Evolutionary conservation across 1,140 invertebrate species (phyloP), one percentile per base, ranked within the genome.

Genomic region (Probaryconus sp.): DNA sequence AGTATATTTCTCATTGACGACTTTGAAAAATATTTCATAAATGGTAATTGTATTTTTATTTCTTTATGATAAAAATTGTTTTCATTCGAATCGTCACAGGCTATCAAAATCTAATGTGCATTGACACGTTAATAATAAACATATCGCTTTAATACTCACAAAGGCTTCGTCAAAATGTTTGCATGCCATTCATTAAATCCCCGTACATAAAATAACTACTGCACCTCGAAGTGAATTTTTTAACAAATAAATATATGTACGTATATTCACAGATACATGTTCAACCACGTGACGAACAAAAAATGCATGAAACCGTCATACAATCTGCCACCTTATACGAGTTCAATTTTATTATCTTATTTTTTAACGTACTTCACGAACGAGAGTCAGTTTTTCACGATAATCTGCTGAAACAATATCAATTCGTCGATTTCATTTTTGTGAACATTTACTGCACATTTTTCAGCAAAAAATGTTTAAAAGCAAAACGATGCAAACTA

Each of bases 121-220:
- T 24, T 51, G 53, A 35, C 53, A 51, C 53, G 28, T 58, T 26
- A 69, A 58, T 60, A 51, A 60, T 58, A 60, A 60, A 67, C 42
- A 48, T 56, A 55, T 55, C 40, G 28, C 24, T 42, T 45, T 67
- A 40, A 47, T 67, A 9, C 38, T 16, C 31, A 67, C 50, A 67
- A 68, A 68, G 45, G 5, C 14, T 48, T 10, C 18, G 6, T 30
- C 16, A 16, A 50, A 68, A 56, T 35, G 43, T 68, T 48, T 33
- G 9, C 31, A 47, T 56, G 13, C 10, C 28, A 50, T 58, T 35
- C 45, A 50, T 48, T 50, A 26, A 56, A 58, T 33, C 43, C 21
- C n/a, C 48, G 48, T 31, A 38, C 53, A 67, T 67, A 56, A 43
- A 67, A 67, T 48, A 56, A 45, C 20, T 5, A 13, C 7, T 28